Evolutionary conservation across 2,797 vertebrate genomes (phyloP), one percentile per base, ranked within the genome.

Genomic region (Lepidocolaptes lacrymiger): DNA sequence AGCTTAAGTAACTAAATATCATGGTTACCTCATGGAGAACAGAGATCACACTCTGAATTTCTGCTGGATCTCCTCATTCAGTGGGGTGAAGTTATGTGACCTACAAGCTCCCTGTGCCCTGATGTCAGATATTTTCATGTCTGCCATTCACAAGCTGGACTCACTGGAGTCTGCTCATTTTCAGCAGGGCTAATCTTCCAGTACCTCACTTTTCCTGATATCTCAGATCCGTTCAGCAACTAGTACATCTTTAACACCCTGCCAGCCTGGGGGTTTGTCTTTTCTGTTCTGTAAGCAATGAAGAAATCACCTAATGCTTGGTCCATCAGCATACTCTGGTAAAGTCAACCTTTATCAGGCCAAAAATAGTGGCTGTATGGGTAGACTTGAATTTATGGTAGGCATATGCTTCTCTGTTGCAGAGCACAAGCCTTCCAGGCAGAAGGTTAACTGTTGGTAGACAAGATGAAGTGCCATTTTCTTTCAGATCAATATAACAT

Each of bases 101-200:
- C n/a, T 69, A 18, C 34, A 54, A 34, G 18, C 11, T 66, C 12
- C 4, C 55, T 73, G 43, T 44, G 20, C 24, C 20, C 21, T 51
- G 66, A 18, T 0, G 0, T 30, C 30, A 43, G 0, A 32, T 46
- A 1, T 37, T 22, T 86, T 69, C 10, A 7, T 20, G 8, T 64
- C 85, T 76, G 26, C n/a, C 37, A 10, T 73, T 92, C 12, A 8
- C 34, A 72, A 72, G n/a, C 17, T 22, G 61, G 17, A 16, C 19
- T 51, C 11, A 26, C 58, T 37, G 34, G 44, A 68, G 76, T n/a
- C 54, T 56, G 20, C 21, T n/a, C 79, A 39, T 14, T 27, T 59
- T 9, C 12, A 79, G 8, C 21, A 61, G 41, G 46, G 14, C 36
- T 83, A 5, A 28, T 67, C 18, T 75, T 66, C 46, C 8, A 54